These are phyloP conservation scores for Paralichthys olivaceus DNA, from an alignment of 2,113 vertebrate genomes.

Conservation along the genomic window DNA sequence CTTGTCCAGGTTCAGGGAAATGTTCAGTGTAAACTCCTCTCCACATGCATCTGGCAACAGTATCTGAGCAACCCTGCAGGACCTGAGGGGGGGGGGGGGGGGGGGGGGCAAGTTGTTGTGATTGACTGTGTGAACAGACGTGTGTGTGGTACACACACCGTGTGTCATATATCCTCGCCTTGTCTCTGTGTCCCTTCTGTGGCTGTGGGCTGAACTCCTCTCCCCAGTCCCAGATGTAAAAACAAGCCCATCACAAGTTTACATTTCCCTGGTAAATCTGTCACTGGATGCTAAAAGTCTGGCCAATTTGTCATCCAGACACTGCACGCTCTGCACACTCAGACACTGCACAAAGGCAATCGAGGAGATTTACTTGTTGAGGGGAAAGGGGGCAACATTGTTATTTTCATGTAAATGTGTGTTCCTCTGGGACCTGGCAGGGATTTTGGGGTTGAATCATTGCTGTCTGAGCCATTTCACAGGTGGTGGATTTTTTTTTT, in stretches of 20 bases:
- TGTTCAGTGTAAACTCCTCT: conserved; percentile 42
- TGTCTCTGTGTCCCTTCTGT: conserved; percentile 27
- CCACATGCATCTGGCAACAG: conserved; percentile 15
- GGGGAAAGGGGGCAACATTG: conserved; percentile 21
- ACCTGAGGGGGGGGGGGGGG: conserved; percentile 2
- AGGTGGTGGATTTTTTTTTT: conserved; percentile 43
- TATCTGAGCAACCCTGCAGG: conserved; percentile 24
- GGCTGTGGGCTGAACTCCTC: conserved; percentile 18
- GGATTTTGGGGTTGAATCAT: conserved; percentile 32
- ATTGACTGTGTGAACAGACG: conserved; percentile 35
- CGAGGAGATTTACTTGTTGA: conserved; percentile 52
- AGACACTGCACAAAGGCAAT: conserved; percentile 58
- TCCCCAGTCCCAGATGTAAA: conserved; percentile 57
- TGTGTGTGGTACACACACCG: not conserved
- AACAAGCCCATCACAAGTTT: conserved; percentile 55
- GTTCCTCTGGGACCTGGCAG: conserved; percentile 15
- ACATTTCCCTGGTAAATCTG: conserved; percentile 69
- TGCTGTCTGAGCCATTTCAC: conserved; percentile 49
- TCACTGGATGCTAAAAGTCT: conserved; percentile 58
- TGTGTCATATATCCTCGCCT: conserved; percentile 17
- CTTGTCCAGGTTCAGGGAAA: conserved; percentile 12
- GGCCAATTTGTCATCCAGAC: conserved; percentile 46
- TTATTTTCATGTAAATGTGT: conserved; percentile 66
- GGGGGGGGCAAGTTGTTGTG: conserved; percentile 26
- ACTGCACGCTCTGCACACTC: conserved; percentile 21